A percentile compares a stretch with the other conserved stretches of the same genome.
Conservation (phyloP, 2,888 invertebrate genomes). For the Rhingia campestris region DNA sequence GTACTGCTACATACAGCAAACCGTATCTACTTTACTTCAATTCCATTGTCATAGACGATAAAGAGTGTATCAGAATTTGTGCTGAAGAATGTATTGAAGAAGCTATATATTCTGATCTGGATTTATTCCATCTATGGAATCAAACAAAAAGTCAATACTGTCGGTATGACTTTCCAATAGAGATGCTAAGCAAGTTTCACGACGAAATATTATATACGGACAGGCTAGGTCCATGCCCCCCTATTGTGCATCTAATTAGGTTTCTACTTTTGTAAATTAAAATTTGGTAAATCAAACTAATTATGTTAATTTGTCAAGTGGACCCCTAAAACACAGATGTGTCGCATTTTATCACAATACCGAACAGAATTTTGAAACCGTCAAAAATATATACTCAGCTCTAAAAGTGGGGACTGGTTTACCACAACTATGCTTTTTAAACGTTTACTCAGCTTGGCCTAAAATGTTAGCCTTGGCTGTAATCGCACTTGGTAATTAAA, state of each 20-base stretch:
- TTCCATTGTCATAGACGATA: too few species aligned
- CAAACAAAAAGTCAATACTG: slow-evolving; percentile 90
- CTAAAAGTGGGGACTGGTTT: slow-evolving; percentile 87
- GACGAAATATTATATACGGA: slow-evolving; percentile 78
- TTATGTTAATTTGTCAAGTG: not conserved
- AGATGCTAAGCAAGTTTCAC: slow-evolving; percentile 82
- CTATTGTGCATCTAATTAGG: not conserved
- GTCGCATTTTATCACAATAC: slow-evolving; percentile 84
- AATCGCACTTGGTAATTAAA: slow-evolving; percentile 89
- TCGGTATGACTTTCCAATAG: slow-evolving; percentile 87
- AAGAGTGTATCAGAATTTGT: too few species aligned
- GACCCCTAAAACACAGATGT: slow-evolving; percentile 88
- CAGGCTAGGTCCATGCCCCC: slow-evolving; percentile 90
- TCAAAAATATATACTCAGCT: not conserved
- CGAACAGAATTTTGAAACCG: not conserved
- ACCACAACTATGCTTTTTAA: slow-evolving; percentile 93
- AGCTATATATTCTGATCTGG: slow-evolving; percentile 85
- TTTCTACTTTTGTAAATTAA: not conserved
- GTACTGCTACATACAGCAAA: not conserved
- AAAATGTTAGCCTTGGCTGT: slow-evolving; percentile 91
- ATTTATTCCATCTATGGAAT: slow-evolving; percentile 88
- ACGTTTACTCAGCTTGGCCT: slow-evolving; percentile 93
- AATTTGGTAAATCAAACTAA: not conserved
- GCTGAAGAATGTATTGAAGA: slow-evolving; percentile 89
- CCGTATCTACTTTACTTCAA: too few species aligned